These are phyloP conservation scores for Pomatorhinus ruficollis DNA, from an alignment of 2,113 vertebrate genomes.

Conservation along the genomic window DNA sequence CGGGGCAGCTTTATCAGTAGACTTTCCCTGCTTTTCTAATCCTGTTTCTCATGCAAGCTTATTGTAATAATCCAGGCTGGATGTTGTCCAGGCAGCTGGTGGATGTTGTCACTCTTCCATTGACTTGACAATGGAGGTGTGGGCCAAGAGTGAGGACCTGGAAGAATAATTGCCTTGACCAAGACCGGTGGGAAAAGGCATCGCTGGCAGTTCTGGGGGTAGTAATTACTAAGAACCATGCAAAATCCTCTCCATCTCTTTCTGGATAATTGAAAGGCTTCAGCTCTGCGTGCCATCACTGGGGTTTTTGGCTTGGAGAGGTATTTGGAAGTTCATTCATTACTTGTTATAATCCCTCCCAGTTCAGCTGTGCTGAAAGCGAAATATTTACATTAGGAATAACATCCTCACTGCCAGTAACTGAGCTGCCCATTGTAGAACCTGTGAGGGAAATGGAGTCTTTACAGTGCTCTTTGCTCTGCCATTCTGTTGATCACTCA, in stretches of 20 bases:
- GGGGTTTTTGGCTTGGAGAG: slow-evolving; percentile 12
- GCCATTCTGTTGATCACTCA: slow-evolving; percentile 18
- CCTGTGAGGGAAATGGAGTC: slow-evolving; percentile 30
- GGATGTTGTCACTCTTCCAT: slow-evolving; percentile 60
- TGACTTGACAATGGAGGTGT: slow-evolving; percentile 42
- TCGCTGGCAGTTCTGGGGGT: background rate
- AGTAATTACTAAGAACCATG: background rate
- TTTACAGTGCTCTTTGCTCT: background rate
- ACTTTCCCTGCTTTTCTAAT: slow-evolving; percentile 47
- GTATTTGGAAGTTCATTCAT: slow-evolving; percentile 60
- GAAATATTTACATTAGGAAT: slow-evolving; percentile 56
- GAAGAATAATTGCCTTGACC: slow-evolving; percentile 46
- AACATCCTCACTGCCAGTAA: slow-evolving; percentile 40
- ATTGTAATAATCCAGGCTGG: slow-evolving; percentile 55
- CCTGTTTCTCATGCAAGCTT: slow-evolving; percentile 40
- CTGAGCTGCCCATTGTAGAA: slow-evolving; percentile 26
- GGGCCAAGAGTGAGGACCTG: slow-evolving; percentile 53
- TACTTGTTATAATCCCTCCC: slow-evolving; percentile 51
- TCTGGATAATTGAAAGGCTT: slow-evolving; percentile 30
- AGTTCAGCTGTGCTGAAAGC: slow-evolving; percentile 51
- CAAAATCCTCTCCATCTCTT: slow-evolving; percentile 41
- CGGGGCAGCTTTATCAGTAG: slow-evolving; percentile 44
- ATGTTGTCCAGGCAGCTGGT: slow-evolving; percentile 63
- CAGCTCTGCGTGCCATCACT: slow-evolving; percentile 48
- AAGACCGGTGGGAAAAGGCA: slow-evolving; percentile 27